Evolutionary conservation across 35 echinoderm and acorn worm species (phyloP).

Genomic region (Ptychodera flava): DNA sequence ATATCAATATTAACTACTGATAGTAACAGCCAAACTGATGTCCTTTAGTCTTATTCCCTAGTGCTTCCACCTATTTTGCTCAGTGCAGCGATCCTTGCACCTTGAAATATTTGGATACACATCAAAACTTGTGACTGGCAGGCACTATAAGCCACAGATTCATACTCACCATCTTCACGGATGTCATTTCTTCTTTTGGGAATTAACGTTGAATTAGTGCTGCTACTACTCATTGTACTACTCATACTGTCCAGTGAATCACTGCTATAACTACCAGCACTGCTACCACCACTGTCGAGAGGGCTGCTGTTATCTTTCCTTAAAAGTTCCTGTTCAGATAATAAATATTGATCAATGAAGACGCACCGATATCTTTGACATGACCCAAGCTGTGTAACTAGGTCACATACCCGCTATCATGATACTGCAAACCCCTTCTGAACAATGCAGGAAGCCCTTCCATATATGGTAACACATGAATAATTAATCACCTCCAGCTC

Average conservation of each 20-base stretch:
- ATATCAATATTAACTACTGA: no score
- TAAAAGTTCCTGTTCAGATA: conserved; percentile 36
- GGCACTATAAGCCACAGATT: no score
- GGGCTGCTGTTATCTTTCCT: conserved; percentile 76
- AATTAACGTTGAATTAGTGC: neutral
- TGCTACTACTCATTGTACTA: neutral
- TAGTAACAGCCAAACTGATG: no score
- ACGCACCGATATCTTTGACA: neutral
- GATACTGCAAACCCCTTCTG: neutral
- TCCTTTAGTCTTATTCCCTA: no score
- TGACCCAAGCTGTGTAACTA: neutral
- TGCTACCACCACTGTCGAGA: conserved; percentile 83
- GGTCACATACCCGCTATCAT: neutral
- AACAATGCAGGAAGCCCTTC: neutral
- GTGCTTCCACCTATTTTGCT: no score
- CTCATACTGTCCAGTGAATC: neutral
- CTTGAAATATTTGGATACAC: no score
- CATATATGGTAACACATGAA: neutral
- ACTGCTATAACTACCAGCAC: conserved; percentile 34
- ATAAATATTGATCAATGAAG: conserved; percentile 3
- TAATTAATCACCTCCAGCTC: conserved; percentile 2
- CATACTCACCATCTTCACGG: neutral
- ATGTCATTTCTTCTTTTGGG: neutral
- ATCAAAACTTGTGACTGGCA: no score
- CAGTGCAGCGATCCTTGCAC: no score